Evolutionary conservation across 2,888 invertebrate species (phyloP).

Genomic region (Salticus scenicus): DNA sequence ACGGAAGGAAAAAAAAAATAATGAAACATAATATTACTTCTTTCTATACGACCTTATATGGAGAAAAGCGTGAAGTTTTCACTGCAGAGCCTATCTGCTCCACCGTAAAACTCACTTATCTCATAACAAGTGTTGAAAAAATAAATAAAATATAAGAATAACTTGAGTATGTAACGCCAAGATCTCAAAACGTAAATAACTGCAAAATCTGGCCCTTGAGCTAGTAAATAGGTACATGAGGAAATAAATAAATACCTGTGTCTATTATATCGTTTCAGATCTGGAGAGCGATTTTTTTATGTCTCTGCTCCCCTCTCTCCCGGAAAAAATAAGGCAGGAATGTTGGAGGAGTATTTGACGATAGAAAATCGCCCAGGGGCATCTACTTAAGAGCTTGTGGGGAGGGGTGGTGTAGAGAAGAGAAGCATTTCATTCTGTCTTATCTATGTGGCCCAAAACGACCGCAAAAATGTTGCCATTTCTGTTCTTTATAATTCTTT

Average conservation of each 20-base stretch:
- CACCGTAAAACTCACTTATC: slow-evolving; percentile 66
- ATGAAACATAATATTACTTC: slow-evolving; percentile 4
- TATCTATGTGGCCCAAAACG: slow-evolving; percentile 64
- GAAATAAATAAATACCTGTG: slow-evolving; percentile 67
- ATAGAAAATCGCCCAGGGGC: slow-evolving; percentile 60
- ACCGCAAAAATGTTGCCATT: slow-evolving; percentile 58
- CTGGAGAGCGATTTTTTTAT: slow-evolving; percentile 40
- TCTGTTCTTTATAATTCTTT: slow-evolving; percentile 44
- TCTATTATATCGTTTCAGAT: slow-evolving; percentile 65
- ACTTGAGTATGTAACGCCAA: slow-evolving; percentile 45
- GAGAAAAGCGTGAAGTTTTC: slow-evolving; percentile 8
- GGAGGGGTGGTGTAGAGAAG: slow-evolving; percentile 16
- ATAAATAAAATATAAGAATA: slow-evolving; percentile 17
- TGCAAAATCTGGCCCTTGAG: slow-evolving; percentile 64
- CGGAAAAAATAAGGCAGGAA: slow-evolving; percentile 15
- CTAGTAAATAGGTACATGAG: slow-evolving; percentile 59
- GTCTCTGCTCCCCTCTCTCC: background rate
- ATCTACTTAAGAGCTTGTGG: slow-evolving; percentile 48
- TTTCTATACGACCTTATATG: slow-evolving; percentile 20
- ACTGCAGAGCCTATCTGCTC: slow-evolving; percentile 12
- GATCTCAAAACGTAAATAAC: slow-evolving; percentile 66
- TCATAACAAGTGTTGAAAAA: slow-evolving; percentile 15
- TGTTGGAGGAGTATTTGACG: slow-evolving; percentile 58
- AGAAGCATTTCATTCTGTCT: slow-evolving; percentile 54
- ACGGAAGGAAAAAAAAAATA: background rate